Percentiles rank a stretch among this genome's conserved stretches.
Evolutionary conservation across 2,113 vertebrate species (phyloP).

Genomic region (Cnemophilus loriae): DNA sequence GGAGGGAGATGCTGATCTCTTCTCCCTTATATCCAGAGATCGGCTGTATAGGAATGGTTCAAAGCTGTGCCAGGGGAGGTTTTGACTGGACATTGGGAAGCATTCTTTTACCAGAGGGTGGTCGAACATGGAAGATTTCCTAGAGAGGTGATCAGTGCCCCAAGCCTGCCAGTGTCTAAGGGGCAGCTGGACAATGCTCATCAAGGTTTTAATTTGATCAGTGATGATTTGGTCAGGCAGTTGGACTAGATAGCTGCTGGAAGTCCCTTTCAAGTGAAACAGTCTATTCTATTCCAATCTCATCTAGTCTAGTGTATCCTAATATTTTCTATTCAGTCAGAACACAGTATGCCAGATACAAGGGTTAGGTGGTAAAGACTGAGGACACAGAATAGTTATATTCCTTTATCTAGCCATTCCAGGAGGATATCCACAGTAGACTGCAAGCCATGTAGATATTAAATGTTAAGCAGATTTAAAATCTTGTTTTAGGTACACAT

Average conservation of each 20-base stretch:
- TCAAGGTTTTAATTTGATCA: background rate
- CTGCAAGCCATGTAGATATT: background rate
- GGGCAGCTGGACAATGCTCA: background rate
- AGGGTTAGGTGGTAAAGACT: background rate
- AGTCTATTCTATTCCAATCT: background rate
- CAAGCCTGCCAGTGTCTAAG: background rate
- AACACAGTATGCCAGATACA: background rate
- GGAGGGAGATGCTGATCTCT: background rate
- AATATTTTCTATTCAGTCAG: background rate
- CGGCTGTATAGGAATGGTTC: background rate
- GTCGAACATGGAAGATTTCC: background rate
- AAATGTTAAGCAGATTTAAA: background rate
- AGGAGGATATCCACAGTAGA: background rate
- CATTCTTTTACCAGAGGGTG: background rate
- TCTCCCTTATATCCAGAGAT: background rate
- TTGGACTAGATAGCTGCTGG: background rate
- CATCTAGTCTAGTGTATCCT: background rate
- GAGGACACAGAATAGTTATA: background rate
- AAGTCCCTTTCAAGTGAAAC: background rate
- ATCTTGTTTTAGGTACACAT: background rate
- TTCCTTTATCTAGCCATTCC: background rate
- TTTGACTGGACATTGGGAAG: background rate
- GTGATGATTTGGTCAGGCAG: background rate
- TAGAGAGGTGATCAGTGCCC: background rate
- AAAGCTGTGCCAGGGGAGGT: background rate